These are phyloP conservation scores for Chrysopa pallens DNA, from an alignment of 1,140 invertebrate species.

Conservation along the genomic window DNA sequence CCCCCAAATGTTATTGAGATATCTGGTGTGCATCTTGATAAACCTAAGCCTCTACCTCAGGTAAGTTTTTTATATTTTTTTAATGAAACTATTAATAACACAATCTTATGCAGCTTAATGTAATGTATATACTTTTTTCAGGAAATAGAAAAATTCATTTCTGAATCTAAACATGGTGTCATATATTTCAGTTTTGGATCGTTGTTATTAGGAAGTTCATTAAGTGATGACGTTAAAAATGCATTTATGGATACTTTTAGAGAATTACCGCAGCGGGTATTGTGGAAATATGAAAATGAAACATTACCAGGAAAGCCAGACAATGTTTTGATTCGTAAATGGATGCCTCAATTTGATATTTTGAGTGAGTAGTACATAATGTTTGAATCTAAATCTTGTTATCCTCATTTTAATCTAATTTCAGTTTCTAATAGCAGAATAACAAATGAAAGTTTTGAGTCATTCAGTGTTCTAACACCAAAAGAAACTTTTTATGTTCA, in stretches of 20 bases:
- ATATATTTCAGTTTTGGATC: conserved; percentile 37
- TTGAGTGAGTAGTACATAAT: conserved; percentile 37
- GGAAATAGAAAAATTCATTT: conserved; percentile 23
- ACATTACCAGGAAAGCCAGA: conserved; percentile 30
- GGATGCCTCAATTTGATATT: conserved; percentile 53
- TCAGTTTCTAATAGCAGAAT: too few species aligned
- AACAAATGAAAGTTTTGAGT: too few species aligned
- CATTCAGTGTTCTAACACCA: too few species aligned
- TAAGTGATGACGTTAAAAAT: conserved; percentile 25
- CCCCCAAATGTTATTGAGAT: conserved; percentile 44
- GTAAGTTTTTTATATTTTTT: conserved; percentile 9
- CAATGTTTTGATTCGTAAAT: conserved; percentile 41
- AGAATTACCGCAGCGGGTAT: conserved; percentile 28
- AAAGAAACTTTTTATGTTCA: too few species aligned
- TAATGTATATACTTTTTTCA: conserved; percentile 8
- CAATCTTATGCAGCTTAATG: too few species aligned
- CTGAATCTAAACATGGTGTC: conserved; percentile 27
- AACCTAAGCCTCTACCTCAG: conserved; percentile 8
- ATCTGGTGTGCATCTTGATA: conserved; percentile 38
- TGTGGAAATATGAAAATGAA: conserved; percentile 35
- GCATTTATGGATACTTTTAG: conserved; percentile 28
- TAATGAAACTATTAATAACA: too few species aligned
- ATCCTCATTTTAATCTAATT: too few species aligned
- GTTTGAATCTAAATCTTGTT: too few species aligned
- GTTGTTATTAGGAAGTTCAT: conserved; percentile 32